Evolutionary conservation across 1,140 invertebrate species (phyloP), one percentile per base, ranked within the genome.

Genomic region (Himalopsyche phryganea): DNA sequence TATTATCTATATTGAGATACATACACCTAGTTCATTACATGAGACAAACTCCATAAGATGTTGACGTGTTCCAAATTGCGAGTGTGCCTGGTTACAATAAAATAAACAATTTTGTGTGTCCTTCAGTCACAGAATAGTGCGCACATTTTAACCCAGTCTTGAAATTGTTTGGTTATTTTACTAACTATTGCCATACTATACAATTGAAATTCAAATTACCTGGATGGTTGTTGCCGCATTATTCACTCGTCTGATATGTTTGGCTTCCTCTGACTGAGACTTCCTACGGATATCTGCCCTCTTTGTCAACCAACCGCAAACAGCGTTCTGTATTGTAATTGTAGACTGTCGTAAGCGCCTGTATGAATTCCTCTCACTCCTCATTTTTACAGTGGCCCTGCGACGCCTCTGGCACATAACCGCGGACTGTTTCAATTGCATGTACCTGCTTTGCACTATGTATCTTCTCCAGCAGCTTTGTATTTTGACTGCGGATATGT

Each of bases 401-500:
- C 77, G 80, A 61, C 72, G 67, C 58, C 66, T 76, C 63, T 82
- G 80, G 56, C 81, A 60, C 28, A 69, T 69, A 14, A 77, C 66
- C 0, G 74, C 65, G 2, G 65, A 58, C 10, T 65, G 52, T 4
- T 66, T 67, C 15, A 73, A 68, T 9, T 66, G 51, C 1, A 65
- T 35, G 59, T 74, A 81, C 41, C 68, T 55, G 0, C 65, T 65
- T 19, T 72, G 71, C 13, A 50, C 55, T 4, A 67, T 66, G 62
- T 83, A 82, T 7, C 84, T 80, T 63, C 81, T 80, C 76, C 83
- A 82, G 58, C 76, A 62, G 32, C 83, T 79, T 62, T 87, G 85
- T 52, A 88, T 83, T 52, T 77, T 79, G 4, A 72, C 72, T 4
- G 82, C 85, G 0, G 85, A 80, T 14, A 63, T 67, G 46, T 74